Evolutionary conservation across 2,797 vertebrate genomes (phyloP), one percentile per base, ranked within the genome.

Genomic region (Pantherophis vulpinus): DNA sequence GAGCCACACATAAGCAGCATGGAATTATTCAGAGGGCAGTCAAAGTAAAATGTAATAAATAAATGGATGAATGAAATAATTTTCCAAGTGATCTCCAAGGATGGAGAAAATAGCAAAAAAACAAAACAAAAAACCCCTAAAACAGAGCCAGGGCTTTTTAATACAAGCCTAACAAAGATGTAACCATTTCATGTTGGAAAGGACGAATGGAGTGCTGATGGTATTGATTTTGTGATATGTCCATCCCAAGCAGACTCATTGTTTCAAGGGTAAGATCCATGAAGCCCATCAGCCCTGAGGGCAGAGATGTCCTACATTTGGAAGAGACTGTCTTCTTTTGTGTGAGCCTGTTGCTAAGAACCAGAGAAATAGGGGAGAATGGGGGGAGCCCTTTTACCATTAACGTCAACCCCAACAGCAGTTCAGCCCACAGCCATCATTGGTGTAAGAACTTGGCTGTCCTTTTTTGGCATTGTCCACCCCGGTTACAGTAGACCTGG

Each of bases 361-460:
- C n/a, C 87, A 25, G 54, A 47, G 66, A 14, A 29, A 23, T 10
- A 37, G 42, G 66, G 58, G 74, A 20, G 11, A 70, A 10, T 20
- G 7, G 4, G 32, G n/a, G 5, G 29, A 87, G 56, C 0, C 8
- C 1, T 12, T 66, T 66, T 14, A 16, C 54, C 51, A 90, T 93
- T 51, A 93, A 8, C 12, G 56, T 27, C 93, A 90, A 58, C 93
- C 93, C 93, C 93, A 93, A 14, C 93, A 93, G 51, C 93, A 93
- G 32, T 86, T 91, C 42, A 93, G 70, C 47, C 90, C 88, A 37
- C 93, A 93, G 51, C 90, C 74, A 0, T 93, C 90, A 18, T 5
- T 55, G 37, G 25, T 4, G 2, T 37, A 61, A 20, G 70, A 63
- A 37, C 59, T 4, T 2, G 51, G 32, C 0, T 89, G 90, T 29